Conservation (phyloP, 2,797 vertebrate species). For the Sciurus carolinensis region DNA sequence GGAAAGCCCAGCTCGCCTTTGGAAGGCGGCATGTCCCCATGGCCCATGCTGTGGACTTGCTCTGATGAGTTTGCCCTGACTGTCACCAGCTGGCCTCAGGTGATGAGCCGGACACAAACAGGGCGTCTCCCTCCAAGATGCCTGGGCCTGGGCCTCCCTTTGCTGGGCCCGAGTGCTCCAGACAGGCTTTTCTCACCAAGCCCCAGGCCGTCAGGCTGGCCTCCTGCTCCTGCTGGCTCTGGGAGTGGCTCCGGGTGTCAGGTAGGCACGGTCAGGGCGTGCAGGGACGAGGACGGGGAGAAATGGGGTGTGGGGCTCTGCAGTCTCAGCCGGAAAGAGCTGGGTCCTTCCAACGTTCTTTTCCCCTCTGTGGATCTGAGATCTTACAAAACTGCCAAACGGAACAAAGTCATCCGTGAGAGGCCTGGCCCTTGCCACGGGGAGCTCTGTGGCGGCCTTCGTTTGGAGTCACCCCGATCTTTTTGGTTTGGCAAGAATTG, state of each 20-base stretch:
- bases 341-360: conserved; percentile 93
- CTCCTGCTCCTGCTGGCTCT: neutral
- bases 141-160: neutral
- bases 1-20: neutral
- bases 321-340: conserved; percentile 97
- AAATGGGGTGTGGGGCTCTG: conserved; percentile 86
- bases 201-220: neutral
- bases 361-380: conserved; percentile 83
- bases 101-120: neutral
- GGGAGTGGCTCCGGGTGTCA: conserved; percentile 48
- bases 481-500: conserved; percentile 90
- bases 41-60: fast-evolving
- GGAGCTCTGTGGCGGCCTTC: conserved; percentile 77
- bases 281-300: neutral
- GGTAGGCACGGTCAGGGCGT: conserved; percentile 47
- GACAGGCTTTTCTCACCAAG: neutral
- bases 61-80: neutral
- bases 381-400: conserved; percentile 76
- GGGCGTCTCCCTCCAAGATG: neutral
- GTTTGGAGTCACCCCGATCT: conserved; percentile 73
- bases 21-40: neutral
- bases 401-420: conserved; percentile 51
- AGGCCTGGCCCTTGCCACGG: conserved; percentile 63
- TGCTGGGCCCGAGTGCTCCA: neutral
- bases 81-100: neutral